Base-by-base conservation (phyloP, 1,140 invertebrate genomes). In the Copidosoma floridanum region DNA sequence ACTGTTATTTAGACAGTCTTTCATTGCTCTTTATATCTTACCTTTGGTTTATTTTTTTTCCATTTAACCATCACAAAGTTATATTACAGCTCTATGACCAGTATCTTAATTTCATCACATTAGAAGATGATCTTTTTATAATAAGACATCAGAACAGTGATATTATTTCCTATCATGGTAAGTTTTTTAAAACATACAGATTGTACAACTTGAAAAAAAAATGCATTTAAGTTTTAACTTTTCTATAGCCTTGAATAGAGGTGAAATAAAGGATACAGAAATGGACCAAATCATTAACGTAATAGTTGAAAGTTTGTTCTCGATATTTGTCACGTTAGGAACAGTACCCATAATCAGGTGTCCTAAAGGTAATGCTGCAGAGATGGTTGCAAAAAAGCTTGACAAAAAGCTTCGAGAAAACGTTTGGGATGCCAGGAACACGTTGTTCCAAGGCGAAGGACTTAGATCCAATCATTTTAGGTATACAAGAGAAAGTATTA, bases 41-140 rank as follows among this genome's bases (percentile, higher is more conserved):
- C 29, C 29, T 32, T 32, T 32, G 12, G 29, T 32, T 32, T 32
- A 8, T 32, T 12, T 32, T 8, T 32, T 8, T 32, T 32, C 12
- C 29, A 0, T 0, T 6, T 32, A 32, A 8, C 12, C 29, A n/a
- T n/a, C n/a, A n/a, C n/a, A n/a, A 20, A 41, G 44, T 50, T 64
- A 68, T 64, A 64, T 44, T 76, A 72, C 57, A 88, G 86, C 84
- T 98, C 35, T 97, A 88, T 79, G 95, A 98, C 80, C 97, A 99
- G 78, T 99, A 99, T 85, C 83, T 98, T 29, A 98, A 99, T 82
- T 99, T 99, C 75, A 98, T 99, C 69, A 93, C 92, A 27, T 81
- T 99, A 54, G 98, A 99, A 84, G 95, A 99, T 81, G 95, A 99
- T 76, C 85, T 99, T 78, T 99, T 99, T 81, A 88, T 95, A 61